A percentile compares a stretch with the other conserved stretches of the same genome.
phyloP scores from a whole-genome alignment of 2,888 invertebrate species.

The Keiferia lycopersicella region DNA sequence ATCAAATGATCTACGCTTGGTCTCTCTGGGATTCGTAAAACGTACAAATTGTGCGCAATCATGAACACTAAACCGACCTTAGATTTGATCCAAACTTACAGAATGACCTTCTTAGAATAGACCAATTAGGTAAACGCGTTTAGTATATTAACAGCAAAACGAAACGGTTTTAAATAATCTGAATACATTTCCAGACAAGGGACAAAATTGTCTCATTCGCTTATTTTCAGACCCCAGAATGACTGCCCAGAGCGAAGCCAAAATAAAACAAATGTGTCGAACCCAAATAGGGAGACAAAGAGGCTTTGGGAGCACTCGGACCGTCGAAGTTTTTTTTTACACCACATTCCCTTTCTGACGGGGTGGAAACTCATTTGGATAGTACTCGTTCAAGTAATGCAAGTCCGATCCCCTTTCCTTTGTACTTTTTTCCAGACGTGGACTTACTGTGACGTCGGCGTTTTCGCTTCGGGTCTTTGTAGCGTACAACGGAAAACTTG shows the following conservation, averaged over 20 bases:
- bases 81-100: too few relatives aligned
- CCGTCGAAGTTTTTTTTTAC: conserved; percentile 27
- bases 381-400: conserved; percentile 15
- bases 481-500: conserved; percentile 4
- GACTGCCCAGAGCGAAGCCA: conserved; percentile 14
- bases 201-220: conserved; percentile 13
- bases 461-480: background rate
- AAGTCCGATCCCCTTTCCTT: conserved; percentile 20
- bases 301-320: conserved; percentile 24
- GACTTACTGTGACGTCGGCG: conserved; percentile 5
- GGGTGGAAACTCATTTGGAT: conserved; percentile 28
- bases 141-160: too few relatives aligned
- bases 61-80: too few relatives aligned
- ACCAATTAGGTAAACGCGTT: too few relatives aligned
- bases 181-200: background rate
- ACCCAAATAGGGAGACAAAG: conserved; percentile 28
- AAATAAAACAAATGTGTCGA: conserved; percentile 30
- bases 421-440: conserved; percentile 17
- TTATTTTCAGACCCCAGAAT: conserved; percentile 10
- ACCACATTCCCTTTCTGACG: conserved; percentile 22
- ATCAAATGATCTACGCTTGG: too few relatives aligned
- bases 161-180: background rate
- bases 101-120: too few relatives aligned
- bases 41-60: too few relatives aligned
- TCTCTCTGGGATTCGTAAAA: too few relatives aligned